Conservation (phyloP, 2,888 invertebrate species). For the Oxystoma pomonae region DNA sequence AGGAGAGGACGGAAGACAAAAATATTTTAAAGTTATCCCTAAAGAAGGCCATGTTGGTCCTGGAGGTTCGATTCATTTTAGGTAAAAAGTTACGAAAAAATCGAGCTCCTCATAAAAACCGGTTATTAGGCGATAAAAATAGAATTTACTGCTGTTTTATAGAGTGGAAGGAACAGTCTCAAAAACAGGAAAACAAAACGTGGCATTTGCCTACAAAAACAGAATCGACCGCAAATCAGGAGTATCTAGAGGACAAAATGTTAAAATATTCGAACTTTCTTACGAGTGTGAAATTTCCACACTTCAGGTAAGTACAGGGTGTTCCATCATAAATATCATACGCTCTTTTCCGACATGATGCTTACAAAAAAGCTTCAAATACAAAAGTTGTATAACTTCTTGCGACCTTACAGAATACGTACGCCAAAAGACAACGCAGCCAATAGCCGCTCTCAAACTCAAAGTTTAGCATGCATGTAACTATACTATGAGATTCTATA, state of each 20-base stretch:
- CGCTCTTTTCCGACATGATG: too few relatives aligned
- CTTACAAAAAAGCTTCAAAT: too few relatives aligned
- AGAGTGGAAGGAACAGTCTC: constrained; percentile 35
- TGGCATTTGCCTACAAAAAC: constrained; percentile 40
- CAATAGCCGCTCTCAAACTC: too few relatives aligned
- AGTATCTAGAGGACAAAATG: constrained; percentile 27
- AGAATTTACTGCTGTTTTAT: too few relatives aligned
- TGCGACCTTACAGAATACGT: too few relatives aligned
- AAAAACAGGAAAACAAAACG: constrained; percentile 37
- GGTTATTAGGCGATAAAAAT: too few relatives aligned
- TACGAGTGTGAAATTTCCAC: constrained; percentile 41
- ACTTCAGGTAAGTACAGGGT: constrained; percentile 37
- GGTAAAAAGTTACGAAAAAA: neutral
- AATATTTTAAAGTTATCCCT: neutral
- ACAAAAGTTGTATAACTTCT: too few relatives aligned
- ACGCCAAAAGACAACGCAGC: too few relatives aligned
- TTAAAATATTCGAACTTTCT: constrained; percentile 33
- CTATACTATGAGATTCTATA: too few relatives aligned
- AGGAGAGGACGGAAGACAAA: neutral
- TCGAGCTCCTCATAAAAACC: neutral
- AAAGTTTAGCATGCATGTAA: too few relatives aligned
- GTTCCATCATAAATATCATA: too few relatives aligned
- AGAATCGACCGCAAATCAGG: constrained; percentile 31
- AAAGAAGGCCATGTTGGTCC: neutral
- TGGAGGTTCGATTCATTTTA: neutral